Evolutionary conservation across 1,140 invertebrate species (phyloP).

Genomic region (Papilio machaon): DNA sequence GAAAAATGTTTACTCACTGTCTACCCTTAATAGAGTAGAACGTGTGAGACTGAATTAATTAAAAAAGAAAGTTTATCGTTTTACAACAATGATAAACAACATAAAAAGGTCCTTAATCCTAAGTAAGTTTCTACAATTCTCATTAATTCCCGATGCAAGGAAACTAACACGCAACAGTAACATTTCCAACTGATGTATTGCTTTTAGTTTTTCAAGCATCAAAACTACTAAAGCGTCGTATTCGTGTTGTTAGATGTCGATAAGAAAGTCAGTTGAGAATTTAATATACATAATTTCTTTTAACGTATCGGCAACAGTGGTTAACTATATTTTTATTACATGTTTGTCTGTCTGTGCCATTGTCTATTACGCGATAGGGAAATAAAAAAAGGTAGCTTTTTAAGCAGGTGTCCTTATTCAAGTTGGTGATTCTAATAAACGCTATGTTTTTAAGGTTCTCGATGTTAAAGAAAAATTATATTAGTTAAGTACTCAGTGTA

Average conservation of each 20-base stretch:
- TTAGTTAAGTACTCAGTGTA: no score
- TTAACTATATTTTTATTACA: slow-evolving; percentile 36
- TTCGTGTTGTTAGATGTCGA: slow-evolving; percentile 70
- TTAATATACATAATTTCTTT: slow-evolving; percentile 79
- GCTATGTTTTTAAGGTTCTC: no score
- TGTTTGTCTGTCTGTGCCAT: slow-evolving; percentile 6
- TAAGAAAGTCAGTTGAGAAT: slow-evolving; percentile 80
- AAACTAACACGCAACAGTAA: background rate
- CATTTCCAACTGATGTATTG: slow-evolving; percentile 30
- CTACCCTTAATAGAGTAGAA: background rate
- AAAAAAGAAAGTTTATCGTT: slow-evolving; percentile 7
- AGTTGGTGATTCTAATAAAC: background rate
- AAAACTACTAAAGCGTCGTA: slow-evolving; percentile 45
- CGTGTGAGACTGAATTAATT: slow-evolving; percentile 3
- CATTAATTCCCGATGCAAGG: slow-evolving; percentile 3
- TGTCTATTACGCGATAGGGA: slow-evolving; percentile 23
- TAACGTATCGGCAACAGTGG: slow-evolving; percentile 53
- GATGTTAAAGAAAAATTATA: no score
- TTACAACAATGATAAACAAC: slow-evolving; percentile 5
- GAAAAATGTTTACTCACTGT: background rate
- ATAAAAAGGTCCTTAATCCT: slow-evolving; percentile 6
- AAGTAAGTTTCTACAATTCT: background rate
- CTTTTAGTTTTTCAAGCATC: slow-evolving; percentile 49
- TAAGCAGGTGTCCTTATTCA: slow-evolving; percentile 17
- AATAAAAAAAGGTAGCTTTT: slow-evolving; percentile 2